Evolutionary conservation across 1,140 invertebrate species (phyloP).

Genomic region (Caerostris extrusa): DNA sequence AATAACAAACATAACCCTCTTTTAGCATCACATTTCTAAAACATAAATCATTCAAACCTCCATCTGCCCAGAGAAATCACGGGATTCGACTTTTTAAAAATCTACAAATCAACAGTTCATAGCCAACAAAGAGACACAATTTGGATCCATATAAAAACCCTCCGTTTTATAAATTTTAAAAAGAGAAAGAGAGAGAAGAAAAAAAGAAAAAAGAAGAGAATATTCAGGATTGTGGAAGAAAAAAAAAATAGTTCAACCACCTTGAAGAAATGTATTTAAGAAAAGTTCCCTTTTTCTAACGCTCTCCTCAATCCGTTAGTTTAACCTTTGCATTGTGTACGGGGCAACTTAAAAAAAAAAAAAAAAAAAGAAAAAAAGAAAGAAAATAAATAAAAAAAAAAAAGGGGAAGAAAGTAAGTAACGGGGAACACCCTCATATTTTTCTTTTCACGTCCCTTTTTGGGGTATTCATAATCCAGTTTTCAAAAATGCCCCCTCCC

Average conservation of each 20-base stretch:
- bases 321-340: slow-evolving; percentile 73
- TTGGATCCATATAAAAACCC: slow-evolving; percentile 44
- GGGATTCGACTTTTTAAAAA: slow-evolving; percentile 65
- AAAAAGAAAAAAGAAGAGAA: background rate
- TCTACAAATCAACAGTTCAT: slow-evolving; percentile 74
- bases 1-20: background rate
- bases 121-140: slow-evolving; percentile 69
- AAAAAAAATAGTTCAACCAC: slow-evolving; percentile 74
- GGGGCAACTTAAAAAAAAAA: slow-evolving; percentile 44
- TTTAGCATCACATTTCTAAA: background rate
- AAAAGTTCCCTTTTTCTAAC: slow-evolving; percentile 60
- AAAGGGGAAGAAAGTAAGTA: background rate
- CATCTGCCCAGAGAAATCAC: slow-evolving; percentile 54
- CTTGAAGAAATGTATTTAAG: slow-evolving; percentile 77
- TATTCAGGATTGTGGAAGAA: background rate
- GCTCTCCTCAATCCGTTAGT: slow-evolving; percentile 65
- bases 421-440: slow-evolving; percentile 58
- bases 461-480: slow-evolving; percentile 66
- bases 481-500: slow-evolving; percentile 53
- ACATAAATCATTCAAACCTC: slow-evolving; percentile 63
- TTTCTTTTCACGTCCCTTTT: slow-evolving; percentile 25
- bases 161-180: slow-evolving; percentile 11
- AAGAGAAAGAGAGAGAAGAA: background rate
- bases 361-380: background rate
- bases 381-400: background rate